Percentiles rank a stretch among this genome's conserved stretches.
phyloP scores from a whole-genome alignment of 1,140 invertebrate genomes.

The Antheraea mylitta region DNA sequence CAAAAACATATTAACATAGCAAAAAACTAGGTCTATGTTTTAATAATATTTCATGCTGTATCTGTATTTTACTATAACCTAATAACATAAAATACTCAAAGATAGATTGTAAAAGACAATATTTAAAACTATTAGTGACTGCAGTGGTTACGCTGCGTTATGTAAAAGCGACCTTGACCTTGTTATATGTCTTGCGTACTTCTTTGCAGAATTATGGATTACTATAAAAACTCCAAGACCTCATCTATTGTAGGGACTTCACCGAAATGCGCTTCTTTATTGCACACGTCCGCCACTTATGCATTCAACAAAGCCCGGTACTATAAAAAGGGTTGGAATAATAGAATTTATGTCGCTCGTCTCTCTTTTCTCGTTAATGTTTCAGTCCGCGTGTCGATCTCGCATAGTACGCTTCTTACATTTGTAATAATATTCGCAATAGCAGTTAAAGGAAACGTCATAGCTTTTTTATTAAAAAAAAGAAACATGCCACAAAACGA shows the following conservation, averaged over 20 bases:
- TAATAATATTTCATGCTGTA: no score
- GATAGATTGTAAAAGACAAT: neutral
- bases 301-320: neutral
- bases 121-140: neutral
- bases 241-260: neutral
- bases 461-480: slow-evolving; percentile 15
- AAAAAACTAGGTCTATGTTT: no score
- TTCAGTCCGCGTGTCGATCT: neutral
- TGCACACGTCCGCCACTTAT: neutral
- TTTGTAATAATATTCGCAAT: neutral
- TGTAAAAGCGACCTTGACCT: neutral
- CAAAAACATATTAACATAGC: no score
- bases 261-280: neutral
- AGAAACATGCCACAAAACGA: slow-evolving; percentile 10
- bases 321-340: neutral
- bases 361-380: neutral
- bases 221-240: neutral
- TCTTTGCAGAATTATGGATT: neutral
- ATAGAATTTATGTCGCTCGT: neutral
- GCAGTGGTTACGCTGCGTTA: neutral
- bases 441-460: neutral
- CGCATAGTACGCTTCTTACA: neutral
- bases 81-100: no score
- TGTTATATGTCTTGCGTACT: neutral
- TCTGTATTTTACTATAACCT: no score